Percentiles rank a stretch among this genome's conserved stretches.
Conservation (phyloP, 2,888 invertebrate genomes). For the Prenolepis imparis region DNA sequence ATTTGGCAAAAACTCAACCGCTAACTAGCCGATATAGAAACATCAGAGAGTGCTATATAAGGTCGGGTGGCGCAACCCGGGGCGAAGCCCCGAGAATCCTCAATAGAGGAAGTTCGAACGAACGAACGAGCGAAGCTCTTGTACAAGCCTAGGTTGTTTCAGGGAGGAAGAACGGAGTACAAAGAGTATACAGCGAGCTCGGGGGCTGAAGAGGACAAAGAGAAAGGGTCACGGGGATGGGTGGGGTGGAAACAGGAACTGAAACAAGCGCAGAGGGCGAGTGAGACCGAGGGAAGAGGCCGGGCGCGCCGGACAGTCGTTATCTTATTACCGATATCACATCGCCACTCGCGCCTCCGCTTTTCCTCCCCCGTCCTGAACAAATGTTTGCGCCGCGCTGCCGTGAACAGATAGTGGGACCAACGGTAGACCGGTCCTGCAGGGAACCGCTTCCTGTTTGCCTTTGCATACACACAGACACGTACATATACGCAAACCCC, state of each 20-base stretch:
- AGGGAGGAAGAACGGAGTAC: constrained; percentile 44
- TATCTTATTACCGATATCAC: constrained; percentile 84
- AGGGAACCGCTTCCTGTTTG: constrained; percentile 79
- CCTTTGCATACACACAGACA: constrained; percentile 39
- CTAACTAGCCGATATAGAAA: constrained; percentile 32
- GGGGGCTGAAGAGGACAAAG: constrained; percentile 57
- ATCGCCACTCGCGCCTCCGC: constrained; percentile 68
- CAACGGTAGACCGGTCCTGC: constrained; percentile 75
- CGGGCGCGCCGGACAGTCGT: constrained; percentile 75
- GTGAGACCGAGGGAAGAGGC: constrained; percentile 35
- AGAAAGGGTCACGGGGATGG: constrained; percentile 41
- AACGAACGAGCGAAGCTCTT: constrained; percentile 59
- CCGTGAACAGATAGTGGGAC: constrained; percentile 78
- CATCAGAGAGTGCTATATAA: constrained; percentile 35
- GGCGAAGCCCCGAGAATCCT: constrained; percentile 60
- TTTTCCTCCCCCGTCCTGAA: constrained; percentile 76
- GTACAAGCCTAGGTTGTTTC: constrained; percentile 40
- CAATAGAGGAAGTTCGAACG: constrained; percentile 80
- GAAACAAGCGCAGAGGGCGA: constrained; percentile 37
- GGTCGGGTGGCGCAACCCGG: constrained; percentile 24
- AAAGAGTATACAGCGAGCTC: constrained; percentile 34
- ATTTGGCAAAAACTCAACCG: constrained; percentile 61
- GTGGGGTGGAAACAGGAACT: constrained; percentile 56
- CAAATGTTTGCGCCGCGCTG: constrained; percentile 82
- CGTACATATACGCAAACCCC: neutral